Evolutionary conservation across 2,888 invertebrate genomes (phyloP).

Genomic region (Microctonus brassicae): DNA sequence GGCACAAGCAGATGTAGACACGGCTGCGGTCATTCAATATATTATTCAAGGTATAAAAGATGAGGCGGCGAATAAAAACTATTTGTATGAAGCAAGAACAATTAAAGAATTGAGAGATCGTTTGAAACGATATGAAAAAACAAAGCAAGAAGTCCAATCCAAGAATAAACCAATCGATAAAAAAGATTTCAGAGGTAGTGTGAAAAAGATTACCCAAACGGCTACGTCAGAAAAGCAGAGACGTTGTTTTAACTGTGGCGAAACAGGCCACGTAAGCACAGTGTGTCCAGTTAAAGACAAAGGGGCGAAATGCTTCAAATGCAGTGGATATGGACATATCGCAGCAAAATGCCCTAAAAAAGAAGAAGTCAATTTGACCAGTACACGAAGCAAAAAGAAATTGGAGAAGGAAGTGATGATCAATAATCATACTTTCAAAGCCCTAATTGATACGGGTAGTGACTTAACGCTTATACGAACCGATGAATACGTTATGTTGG

Average conservation of each 20-base stretch:
- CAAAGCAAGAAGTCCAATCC: neutral
- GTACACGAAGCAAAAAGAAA: no score
- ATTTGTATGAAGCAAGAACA: neutral
- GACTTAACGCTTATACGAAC: conserved; percentile 36
- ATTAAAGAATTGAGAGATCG: no score
- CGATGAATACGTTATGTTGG: conserved; percentile 24
- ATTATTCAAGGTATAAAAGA: conserved; percentile 9
- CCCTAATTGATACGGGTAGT: conserved; percentile 40
- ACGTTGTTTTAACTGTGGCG: conserved; percentile 22
- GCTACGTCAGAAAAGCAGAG: neutral
- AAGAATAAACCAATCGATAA: neutral
- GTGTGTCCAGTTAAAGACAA: conserved; percentile 24
- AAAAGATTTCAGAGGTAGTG: no score
- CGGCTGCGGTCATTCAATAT: neutral
- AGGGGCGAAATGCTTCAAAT: conserved; percentile 23
- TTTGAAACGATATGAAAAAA: no score
- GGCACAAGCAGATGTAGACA: neutral
- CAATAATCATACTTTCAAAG: neutral
- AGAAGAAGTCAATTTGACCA: no score
- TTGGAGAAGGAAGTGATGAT: no score
- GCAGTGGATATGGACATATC: conserved; percentile 16
- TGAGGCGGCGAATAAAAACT: conserved; percentile 2
- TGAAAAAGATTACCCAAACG: neutral
- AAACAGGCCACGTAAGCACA: conserved; percentile 8
- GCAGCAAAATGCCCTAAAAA: conserved; percentile 16